Conservation (phyloP, 2,888 invertebrate species). For the Mythimna vitellina region DNA sequence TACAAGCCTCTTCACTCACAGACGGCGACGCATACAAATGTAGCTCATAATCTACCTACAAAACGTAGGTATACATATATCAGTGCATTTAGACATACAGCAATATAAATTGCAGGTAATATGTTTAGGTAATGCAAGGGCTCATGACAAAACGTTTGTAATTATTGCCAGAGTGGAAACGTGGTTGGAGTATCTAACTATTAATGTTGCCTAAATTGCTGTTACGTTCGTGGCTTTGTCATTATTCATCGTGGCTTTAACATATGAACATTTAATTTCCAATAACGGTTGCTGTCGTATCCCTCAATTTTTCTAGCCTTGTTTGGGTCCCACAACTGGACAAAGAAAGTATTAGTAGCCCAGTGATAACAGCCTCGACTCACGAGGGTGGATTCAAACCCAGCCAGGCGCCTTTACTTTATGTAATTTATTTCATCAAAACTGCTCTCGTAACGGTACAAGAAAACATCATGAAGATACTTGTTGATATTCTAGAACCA, state of each 20-base stretch:
- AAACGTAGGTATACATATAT: conserved; percentile 36
- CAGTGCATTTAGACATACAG: conserved; percentile 45
- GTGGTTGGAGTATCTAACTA: conserved; percentile 32
- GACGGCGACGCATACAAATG: conserved; percentile 79
- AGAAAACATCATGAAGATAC: no score
- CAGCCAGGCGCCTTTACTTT: no score
- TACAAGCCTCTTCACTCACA: conserved; percentile 77
- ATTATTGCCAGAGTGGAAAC: conserved; percentile 48
- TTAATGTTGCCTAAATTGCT: conserved; percentile 28
- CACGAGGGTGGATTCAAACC: no score
- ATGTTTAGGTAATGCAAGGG: conserved; percentile 48
- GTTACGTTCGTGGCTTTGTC: conserved; percentile 22
- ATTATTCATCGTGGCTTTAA: conserved; percentile 25
- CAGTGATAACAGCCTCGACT: no score
- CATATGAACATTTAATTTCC: background rate
- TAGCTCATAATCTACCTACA: conserved; percentile 62
- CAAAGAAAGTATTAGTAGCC: no score
- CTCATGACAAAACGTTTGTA: conserved; percentile 56
- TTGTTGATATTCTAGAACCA: no score
- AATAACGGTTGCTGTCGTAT: background rate
- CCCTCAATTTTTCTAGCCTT: no score
- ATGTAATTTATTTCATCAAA: no score
- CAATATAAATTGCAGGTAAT: conserved; percentile 53
- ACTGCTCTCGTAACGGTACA: no score
- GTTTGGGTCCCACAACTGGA: no score